Percentiles rank a stretch among this genome's conserved stretches.
phyloP scores from a whole-genome alignment of 92 coral and sea anemone species.

The Zoanthus sociatus region DNA sequence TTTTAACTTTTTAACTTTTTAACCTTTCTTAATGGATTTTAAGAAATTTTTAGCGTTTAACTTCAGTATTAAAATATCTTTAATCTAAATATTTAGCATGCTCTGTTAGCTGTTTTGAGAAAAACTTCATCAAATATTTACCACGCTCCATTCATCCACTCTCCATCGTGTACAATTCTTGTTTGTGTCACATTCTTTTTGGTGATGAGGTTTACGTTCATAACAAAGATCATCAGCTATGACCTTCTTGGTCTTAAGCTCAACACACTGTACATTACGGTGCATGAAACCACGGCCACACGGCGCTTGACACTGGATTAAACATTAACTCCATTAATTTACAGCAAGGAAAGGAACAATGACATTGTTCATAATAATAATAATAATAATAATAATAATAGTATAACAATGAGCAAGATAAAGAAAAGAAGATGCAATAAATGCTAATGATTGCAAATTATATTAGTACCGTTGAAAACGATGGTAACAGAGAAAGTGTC shows the following conservation, averaged over 20 bases:
- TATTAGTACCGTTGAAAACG: too few species aligned
- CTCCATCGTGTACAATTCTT: constrained; percentile 36
- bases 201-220: constrained; percentile 16
- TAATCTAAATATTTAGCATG: too few species aligned
- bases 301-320: constrained; percentile 1
- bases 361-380: neutral
- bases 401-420: neutral
- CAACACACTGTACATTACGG: constrained; percentile 44
- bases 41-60: too few species aligned
- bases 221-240: constrained; percentile 22
- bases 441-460: too few species aligned
- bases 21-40: too few species aligned
- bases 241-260: neutral
- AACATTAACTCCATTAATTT: neutral
- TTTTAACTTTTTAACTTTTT: too few species aligned
- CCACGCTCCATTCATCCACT: constrained; percentile 36
- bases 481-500: too few species aligned
- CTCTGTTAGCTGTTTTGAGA: neutral
- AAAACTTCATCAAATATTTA: neutral
- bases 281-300: constrained; percentile 28
- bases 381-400: neutral
- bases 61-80: too few species aligned
- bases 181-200: constrained; percentile 18
- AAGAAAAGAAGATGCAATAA: neutral
- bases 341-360: neutral